phyloP scores from a whole-genome alignment of 2,797 vertebrate species.

The Chelon auratus region DNA sequence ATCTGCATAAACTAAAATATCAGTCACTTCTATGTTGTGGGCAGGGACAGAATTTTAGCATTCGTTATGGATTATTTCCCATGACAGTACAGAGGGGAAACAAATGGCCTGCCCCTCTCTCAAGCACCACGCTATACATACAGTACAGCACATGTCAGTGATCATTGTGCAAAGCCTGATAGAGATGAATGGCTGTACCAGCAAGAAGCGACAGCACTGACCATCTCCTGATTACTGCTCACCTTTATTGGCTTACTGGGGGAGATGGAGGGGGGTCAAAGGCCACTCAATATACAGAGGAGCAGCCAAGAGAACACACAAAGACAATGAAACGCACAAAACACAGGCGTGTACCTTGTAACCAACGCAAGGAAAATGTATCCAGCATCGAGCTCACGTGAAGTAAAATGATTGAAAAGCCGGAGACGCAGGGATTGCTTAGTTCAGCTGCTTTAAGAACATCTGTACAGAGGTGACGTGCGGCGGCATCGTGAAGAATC shows the following conservation, averaged over 20 bases:
- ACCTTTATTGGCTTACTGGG: conserved; percentile 73
- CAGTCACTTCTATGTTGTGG: background rate
- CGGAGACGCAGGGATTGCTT: conserved; percentile 14
- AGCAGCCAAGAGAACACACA: conserved; percentile 24
- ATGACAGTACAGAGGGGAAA: conserved; percentile 26
- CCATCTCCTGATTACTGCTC: conserved; percentile 80
- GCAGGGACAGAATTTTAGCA: background rate
- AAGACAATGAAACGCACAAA: conserved; percentile 28
- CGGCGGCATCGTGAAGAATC: conserved; percentile 1
- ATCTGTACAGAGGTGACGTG: conserved; percentile 31
- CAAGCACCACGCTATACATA: conserved; percentile 27
- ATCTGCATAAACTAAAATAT: background rate
- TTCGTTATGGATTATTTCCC: background rate
- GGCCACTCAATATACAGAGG: conserved; percentile 58
- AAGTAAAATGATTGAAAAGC: conserved; percentile 4
- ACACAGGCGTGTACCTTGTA: conserved; percentile 22
- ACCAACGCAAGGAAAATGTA: conserved; percentile 16
- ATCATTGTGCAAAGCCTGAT: conserved; percentile 53
- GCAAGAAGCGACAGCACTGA: conserved; percentile 66
- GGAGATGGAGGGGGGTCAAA: conserved; percentile 67
- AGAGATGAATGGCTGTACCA: conserved; percentile 67
- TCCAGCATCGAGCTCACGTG: conserved; percentile 6
- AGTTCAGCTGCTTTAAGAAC: conserved; percentile 37
- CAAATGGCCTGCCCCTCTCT: conserved; percentile 43
- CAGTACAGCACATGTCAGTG: conserved; percentile 47